Percentiles rank a stretch among this genome's conserved stretches.
These are phyloP conservation scores for Atherix ibis DNA, from an alignment of 2,888 invertebrate species.

Conservation along the genomic window DNA sequence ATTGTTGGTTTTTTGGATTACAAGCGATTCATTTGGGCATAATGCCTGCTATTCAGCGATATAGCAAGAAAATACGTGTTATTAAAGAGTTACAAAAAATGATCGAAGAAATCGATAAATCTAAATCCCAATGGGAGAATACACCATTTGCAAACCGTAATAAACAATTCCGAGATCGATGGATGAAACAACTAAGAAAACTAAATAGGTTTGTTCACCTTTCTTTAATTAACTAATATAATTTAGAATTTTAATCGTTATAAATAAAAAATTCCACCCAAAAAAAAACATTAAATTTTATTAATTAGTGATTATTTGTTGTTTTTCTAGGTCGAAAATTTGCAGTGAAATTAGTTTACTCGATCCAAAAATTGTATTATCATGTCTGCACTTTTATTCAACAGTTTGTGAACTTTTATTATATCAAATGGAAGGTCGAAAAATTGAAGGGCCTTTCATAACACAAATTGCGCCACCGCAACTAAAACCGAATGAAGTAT, in stretches of 20 bases:
- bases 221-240: not conserved
- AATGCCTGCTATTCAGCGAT: conserved; percentile 75
- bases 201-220: conserved; percentile 40
- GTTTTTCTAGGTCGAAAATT: conserved; percentile 53
- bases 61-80: conserved; percentile 51
- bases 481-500: conserved; percentile 51
- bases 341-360: conserved; percentile 83
- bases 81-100: conserved; percentile 70
- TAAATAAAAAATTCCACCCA: no score
- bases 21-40: conserved; percentile 88
- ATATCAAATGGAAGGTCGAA: conserved; percentile 42
- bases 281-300: no score
- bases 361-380: conserved; percentile 66
- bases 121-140: conserved; percentile 69
- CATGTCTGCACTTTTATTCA: conserved; percentile 75
- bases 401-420: conserved; percentile 68
- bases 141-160: conserved; percentile 62
- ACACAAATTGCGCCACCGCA: conserved; percentile 40
- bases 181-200: conserved; percentile 74
- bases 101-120: conserved; percentile 66
- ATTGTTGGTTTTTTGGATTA: conserved; percentile 92
- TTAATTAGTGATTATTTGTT: no score
- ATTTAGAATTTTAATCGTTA: no score
- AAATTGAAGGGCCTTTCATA: conserved; percentile 33
- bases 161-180: conserved; percentile 66